Percentiles rank a stretch among this genome's conserved stretches.
phyloP scores from a whole-genome alignment of 2,113 vertebrate species.

The Tichodroma muraria region DNA sequence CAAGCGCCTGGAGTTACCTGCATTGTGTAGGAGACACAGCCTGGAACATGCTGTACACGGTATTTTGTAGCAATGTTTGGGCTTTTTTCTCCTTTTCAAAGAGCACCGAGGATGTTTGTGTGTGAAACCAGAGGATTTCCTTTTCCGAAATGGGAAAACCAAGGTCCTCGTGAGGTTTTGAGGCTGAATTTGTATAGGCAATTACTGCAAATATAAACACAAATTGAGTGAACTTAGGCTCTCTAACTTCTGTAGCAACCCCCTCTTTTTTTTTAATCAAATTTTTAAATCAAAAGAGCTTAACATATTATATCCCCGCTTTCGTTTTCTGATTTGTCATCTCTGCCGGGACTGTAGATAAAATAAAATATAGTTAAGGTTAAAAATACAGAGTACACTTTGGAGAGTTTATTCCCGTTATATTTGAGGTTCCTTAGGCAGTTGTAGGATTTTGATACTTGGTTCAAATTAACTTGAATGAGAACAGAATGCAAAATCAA shows the following conservation, averaged over 20 bases:
- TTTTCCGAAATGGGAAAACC: neutral
- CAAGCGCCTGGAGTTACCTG: neutral
- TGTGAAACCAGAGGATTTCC: neutral
- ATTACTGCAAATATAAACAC: neutral
- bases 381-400: neutral
- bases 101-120: neutral
- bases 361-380: neutral
- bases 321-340: neutral
- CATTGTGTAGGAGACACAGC: neutral
- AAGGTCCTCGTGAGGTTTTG: neutral
- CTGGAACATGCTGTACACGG: neutral
- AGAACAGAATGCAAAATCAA: neutral
- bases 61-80: neutral
- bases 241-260: neutral
- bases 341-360: neutral
- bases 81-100: neutral
- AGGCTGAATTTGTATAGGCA: neutral
- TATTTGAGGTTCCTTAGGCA: neutral
- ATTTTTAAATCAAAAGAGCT: neutral
- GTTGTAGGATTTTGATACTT: neutral
- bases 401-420: neutral
- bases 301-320: neutral
- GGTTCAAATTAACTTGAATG: neutral
- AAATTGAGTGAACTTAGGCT: neutral
- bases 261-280: neutral